A percentile compares a stretch with the other conserved stretches of the same genome.
Conservation (phyloP, 2,797 vertebrate species). For the Cuculus canorus region DNA sequence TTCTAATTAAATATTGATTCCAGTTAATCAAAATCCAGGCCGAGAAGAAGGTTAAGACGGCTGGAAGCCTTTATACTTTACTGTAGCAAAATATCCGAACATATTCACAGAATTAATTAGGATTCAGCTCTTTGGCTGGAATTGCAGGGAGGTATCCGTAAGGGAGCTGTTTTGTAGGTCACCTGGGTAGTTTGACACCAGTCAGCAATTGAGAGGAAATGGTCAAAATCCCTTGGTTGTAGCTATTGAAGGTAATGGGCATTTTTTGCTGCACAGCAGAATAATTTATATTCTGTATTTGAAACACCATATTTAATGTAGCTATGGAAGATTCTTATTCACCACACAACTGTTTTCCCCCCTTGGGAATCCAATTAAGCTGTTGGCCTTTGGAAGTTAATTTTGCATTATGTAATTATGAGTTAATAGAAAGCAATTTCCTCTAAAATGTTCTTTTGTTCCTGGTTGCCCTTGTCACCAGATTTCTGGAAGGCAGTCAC, state of each 20-base stretch:
- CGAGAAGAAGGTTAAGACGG: background rate
- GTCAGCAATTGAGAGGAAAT: background rate
- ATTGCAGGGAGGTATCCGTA: background rate
- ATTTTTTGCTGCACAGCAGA: background rate
- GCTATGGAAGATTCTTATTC: background rate
- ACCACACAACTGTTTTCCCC: background rate
- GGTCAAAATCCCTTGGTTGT: background rate
- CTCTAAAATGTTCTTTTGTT: slow-evolving; percentile 40
- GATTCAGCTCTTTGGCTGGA: background rate
- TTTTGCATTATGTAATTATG: slow-evolving; percentile 50
- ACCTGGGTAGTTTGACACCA: background rate
- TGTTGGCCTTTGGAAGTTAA: slow-evolving; percentile 37
- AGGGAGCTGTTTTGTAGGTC: fast-evolving
- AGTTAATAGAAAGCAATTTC: slow-evolving; percentile 64
- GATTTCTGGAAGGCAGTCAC: background rate
- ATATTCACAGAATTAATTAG: background rate
- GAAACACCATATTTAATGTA: background rate
- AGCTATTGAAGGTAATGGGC: background rate
- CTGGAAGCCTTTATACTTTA: background rate
- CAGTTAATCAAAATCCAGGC: slow-evolving; percentile 11
- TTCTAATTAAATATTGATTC: slow-evolving; percentile 43
- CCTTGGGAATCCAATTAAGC: slow-evolving; percentile 34
- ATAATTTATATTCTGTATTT: background rate
- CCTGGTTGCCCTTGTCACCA: background rate
- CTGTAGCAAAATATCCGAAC: background rate